Percentiles rank a stretch among this genome's conserved stretches.
phyloP scores from a whole-genome alignment of 1,140 invertebrate genomes.

The Zaprionus vittiger region DNA sequence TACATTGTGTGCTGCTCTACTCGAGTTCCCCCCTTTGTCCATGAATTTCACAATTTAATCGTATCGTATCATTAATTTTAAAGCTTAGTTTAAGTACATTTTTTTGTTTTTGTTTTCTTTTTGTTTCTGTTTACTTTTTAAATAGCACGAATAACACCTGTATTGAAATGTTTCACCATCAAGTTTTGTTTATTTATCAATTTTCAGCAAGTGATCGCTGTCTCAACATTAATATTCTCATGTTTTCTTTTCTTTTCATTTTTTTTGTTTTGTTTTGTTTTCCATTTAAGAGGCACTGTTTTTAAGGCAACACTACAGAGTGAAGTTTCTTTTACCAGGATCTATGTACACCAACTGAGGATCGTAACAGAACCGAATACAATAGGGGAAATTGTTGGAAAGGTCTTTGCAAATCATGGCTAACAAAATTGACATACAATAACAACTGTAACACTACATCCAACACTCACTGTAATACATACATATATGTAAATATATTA shows the following conservation, averaged over 20 bases:
- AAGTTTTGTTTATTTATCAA: conserved; percentile 56
- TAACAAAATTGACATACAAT: conserved; percentile 31
- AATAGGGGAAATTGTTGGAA: conserved; percentile 54
- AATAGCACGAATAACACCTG: conserved; percentile 82
- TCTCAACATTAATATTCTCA: conserved; percentile 53
- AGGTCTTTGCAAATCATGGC: conserved; percentile 66
- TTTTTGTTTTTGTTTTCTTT: conserved; percentile 32
- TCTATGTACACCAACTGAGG: conserved; percentile 45
- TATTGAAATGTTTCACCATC: conserved; percentile 81
- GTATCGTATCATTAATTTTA: conserved; percentile 35
- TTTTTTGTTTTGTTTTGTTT: conserved; percentile 44
- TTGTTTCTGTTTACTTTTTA: conserved; percentile 65
- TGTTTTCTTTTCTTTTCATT: conserved; percentile 34
- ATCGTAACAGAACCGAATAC: conserved; percentile 25
- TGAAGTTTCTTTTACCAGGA: conserved; percentile 75
- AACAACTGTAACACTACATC: conserved; percentile 46
- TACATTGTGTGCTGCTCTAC: conserved; percentile 71
- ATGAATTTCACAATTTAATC: conserved; percentile 39
- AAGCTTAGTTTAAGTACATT: conserved; percentile 51
- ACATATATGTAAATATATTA: conserved; percentile 5
- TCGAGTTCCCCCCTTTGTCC: conserved; percentile 24
- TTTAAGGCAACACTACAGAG: conserved; percentile 85
- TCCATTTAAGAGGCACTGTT: conserved; percentile 84
- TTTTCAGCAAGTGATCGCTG: conserved; percentile 49
- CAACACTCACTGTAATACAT: conserved; percentile 39